phyloP scores from a whole-genome alignment of 53 echinoderm and acorn worm genomes.

The Crossaster papposus region DNA sequence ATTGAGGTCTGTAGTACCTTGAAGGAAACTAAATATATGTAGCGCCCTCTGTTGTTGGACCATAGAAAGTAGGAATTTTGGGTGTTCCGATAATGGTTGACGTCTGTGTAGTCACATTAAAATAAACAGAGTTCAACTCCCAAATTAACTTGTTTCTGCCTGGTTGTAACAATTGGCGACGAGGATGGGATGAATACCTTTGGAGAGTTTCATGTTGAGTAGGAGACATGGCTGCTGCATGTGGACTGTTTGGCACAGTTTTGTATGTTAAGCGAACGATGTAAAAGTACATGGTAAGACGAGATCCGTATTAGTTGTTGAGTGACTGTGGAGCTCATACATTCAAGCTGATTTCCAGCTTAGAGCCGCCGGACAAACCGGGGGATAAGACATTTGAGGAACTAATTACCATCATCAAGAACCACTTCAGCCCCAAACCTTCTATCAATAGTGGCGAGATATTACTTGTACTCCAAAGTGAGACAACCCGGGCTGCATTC shows the following conservation, averaged over 20 bases:
- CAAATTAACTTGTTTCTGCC: too few relatives aligned
- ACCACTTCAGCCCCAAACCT: conserved; percentile 63
- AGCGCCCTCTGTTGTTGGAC: too few relatives aligned
- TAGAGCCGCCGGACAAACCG: conserved; percentile 56
- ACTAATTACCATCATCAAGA: conserved; percentile 32
- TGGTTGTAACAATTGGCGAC: too few relatives aligned
- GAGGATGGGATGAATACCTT: conserved; percentile 50
- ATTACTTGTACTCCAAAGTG: conserved; percentile 40
- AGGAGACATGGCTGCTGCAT: conserved; percentile 54
- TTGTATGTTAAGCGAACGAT: conserved; percentile 49
- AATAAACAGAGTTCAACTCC: too few relatives aligned
- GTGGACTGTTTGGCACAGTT: conserved; percentile 57
- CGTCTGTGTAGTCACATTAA: too few relatives aligned
- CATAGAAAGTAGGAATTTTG: too few relatives aligned
- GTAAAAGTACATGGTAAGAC: conserved; percentile 51
- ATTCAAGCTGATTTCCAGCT: conserved; percentile 52
- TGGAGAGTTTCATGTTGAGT: conserved; percentile 47
- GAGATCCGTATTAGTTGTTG: conserved; percentile 55
- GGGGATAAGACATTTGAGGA: conserved; percentile 65
- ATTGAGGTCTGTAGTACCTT: too few relatives aligned
- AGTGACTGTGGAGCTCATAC: conserved; percentile 48
- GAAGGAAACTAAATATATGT: too few relatives aligned
- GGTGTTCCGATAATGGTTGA: too few relatives aligned
- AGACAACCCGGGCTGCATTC: not conserved
- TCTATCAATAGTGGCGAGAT: conserved; percentile 63